Evolutionary conservation across 1,140 invertebrate genomes (phyloP).

Genomic region (Brachionus plicatilis): DNA sequence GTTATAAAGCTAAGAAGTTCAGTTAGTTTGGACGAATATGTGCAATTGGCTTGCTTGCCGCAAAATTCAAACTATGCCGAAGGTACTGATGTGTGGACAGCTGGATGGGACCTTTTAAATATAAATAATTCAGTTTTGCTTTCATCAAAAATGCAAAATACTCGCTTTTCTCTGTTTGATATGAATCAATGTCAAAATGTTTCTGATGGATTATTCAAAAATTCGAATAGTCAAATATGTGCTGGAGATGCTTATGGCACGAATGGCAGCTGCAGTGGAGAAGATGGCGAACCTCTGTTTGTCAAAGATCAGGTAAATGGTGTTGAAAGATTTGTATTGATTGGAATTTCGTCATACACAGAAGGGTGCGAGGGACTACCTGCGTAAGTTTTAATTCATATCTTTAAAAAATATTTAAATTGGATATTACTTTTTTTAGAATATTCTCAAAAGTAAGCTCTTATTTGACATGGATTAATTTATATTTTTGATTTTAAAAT

Average conservation of each 20-base stretch:
- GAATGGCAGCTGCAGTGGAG: not conserved
- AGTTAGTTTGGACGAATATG: not conserved
- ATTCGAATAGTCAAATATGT: constrained; percentile 21
- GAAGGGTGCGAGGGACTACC: not conserved
- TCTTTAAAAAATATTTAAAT: too few species aligned
- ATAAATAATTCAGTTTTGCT: not conserved
- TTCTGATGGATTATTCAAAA: not conserved
- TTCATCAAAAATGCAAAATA: not conserved
- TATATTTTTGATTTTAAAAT: too few species aligned
- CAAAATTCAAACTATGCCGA: not conserved
- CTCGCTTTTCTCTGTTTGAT: not conserved
- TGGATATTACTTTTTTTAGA: too few species aligned
- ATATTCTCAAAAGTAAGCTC: too few species aligned
- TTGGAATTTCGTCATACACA: not conserved
- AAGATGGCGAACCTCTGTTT: not conserved
- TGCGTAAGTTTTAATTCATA: not conserved
- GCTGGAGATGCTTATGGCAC: not conserved
- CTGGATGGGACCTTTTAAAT: not conserved
- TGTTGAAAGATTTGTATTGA: not conserved
- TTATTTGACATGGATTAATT: too few species aligned
- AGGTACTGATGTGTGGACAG: not conserved
- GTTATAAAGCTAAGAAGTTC: not conserved
- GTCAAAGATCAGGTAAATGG: not conserved
- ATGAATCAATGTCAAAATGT: not conserved
- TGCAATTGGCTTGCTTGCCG: constrained; percentile 31